A percentile compares a stretch with the other conserved stretches of the same genome.
These are phyloP conservation scores for Riptortus pedestris DNA, from an alignment of 1,140 invertebrate genomes.

Conservation along the genomic window DNA sequence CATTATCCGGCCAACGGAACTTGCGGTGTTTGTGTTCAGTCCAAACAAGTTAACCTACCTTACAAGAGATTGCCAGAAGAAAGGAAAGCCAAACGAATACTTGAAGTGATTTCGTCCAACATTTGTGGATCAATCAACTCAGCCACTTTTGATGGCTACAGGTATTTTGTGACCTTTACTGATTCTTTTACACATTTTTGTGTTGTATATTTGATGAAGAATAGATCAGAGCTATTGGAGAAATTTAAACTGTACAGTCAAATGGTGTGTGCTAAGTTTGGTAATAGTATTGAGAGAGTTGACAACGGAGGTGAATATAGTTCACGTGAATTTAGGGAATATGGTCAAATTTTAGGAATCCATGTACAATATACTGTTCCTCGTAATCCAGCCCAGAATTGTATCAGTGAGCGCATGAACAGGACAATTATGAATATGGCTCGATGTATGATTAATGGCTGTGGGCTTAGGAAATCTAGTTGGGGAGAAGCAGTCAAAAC, in stretches of 20 bases:
- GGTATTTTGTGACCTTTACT: constrained; percentile 36
- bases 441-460: constrained; percentile 22
- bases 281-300: too few relatives aligned
- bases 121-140: constrained; percentile 34
- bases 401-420: constrained; percentile 33
- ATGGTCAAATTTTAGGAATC: constrained; percentile 36
- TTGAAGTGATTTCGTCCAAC: constrained; percentile 9
- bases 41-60: background rate
- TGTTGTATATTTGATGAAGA: constrained; percentile 37
- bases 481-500: background rate
- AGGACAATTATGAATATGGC: too few relatives aligned
- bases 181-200: constrained; percentile 37
- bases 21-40: background rate
- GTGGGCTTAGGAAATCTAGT: background rate
- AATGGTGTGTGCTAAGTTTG: constrained; percentile 35
- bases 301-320: too few relatives aligned
- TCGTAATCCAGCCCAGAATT: constrained; percentile 36
- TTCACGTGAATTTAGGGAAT: too few relatives aligned
- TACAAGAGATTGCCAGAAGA: constrained; percentile 4
- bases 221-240: constrained; percentile 36
- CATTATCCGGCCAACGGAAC: background rate
- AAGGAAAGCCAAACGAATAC: background rate
- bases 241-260: constrained; percentile 35
- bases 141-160: constrained; percentile 33
- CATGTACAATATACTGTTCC: constrained; percentile 33